phyloP scores from a whole-genome alignment of 2,113 vertebrate species.

The Pseudorhombus dupliciocellatus region DNA sequence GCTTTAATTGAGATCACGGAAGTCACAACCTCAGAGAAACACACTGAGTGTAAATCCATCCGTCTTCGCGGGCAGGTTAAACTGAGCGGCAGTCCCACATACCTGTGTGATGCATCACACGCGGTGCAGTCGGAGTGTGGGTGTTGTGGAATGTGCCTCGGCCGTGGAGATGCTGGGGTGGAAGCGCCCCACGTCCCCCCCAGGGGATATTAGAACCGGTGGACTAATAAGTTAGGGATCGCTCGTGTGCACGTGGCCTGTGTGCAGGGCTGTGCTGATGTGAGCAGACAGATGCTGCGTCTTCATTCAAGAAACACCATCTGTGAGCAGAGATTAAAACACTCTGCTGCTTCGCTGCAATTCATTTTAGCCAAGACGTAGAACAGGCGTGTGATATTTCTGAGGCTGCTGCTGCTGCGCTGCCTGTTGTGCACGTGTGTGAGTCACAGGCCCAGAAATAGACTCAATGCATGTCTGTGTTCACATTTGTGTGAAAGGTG shows the following conservation, averaged over 20 bases:
- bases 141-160: slow-evolving; percentile 13
- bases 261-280: slow-evolving; percentile 33
- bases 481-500: slow-evolving; percentile 20
- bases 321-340: slow-evolving; percentile 64
- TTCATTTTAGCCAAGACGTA: slow-evolving; percentile 25
- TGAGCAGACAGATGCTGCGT: slow-evolving; percentile 58
- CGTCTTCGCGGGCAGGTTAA: background rate
- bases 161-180: slow-evolving; percentile 28
- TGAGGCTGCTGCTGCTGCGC: background rate
- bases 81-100: background rate
- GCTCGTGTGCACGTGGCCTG: slow-evolving; percentile 31
- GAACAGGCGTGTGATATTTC: slow-evolving; percentile 5
- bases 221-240: slow-evolving; percentile 40
- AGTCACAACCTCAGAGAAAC: too few relatives aligned
- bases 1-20: background rate
- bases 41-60: background rate
- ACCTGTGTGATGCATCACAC: slow-evolving; percentile 1
- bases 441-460: background rate
- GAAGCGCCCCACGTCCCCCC: slow-evolving; percentile 23
- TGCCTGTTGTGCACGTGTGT: background rate
- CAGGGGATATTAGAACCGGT: slow-evolving; percentile 32
- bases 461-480: slow-evolving; percentile 1
- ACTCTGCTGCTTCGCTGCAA: slow-evolving; percentile 10
- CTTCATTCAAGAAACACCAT: slow-evolving; percentile 63
- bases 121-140: background rate